phyloP scores from a whole-genome alignment of 2,113 vertebrate species.

The Verasper variegatus region DNA sequence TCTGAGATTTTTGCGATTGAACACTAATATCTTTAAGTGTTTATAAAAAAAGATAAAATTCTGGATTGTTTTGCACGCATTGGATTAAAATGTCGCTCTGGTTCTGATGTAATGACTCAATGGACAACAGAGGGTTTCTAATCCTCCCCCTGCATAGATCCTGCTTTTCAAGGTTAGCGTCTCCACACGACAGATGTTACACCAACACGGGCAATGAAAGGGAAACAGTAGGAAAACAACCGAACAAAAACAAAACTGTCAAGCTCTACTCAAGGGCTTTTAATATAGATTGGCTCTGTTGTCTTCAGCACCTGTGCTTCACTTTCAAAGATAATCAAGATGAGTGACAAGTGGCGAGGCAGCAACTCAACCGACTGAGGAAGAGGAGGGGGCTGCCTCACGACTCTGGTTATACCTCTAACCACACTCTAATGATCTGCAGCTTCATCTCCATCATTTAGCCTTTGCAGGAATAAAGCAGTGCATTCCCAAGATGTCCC shows the following conservation, averaged over 20 bases:
- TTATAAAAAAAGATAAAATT: background rate
- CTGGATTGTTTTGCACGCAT: background rate
- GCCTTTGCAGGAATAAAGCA: background rate
- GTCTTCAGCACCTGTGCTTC: constrained; percentile 13
- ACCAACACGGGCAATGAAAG: background rate
- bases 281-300: constrained; percentile 6
- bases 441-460: background rate
- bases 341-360: background rate
- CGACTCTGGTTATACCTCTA: background rate
- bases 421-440: background rate
- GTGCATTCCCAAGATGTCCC: background rate
- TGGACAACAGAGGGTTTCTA: background rate
- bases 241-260: background rate
- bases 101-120: background rate
- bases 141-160: background rate
- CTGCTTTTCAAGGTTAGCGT: background rate
- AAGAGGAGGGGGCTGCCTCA: too few species aligned
- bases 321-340: constrained; percentile 3
- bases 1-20: background rate
- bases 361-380: too few species aligned
- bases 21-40: background rate
- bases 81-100: background rate
- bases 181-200: background rate
- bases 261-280: constrained; percentile 4
- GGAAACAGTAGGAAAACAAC: background rate